Base-by-base conservation (phyloP, 2,797 vertebrate genomes). In the Gambelia wislizenii region DNA sequence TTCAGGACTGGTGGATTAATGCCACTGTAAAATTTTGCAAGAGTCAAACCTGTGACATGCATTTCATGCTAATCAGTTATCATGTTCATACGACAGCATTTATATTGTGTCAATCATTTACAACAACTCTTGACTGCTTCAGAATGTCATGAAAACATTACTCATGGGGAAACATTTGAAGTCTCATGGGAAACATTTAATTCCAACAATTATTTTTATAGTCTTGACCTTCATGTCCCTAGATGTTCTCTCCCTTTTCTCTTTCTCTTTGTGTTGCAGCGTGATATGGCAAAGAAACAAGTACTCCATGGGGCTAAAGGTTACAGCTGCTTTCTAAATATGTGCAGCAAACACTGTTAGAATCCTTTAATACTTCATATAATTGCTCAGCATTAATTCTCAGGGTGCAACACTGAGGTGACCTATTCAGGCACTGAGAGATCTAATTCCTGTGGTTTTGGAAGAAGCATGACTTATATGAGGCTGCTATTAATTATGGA, bases 301-400 rank as follows among this genome's bases (percentile, higher is more conserved):
- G 52, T 25, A 44, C 86, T n/a, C 69, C 89, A 18, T 42, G 0
- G 0, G 80, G 81, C 79, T 79, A 49, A 0, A 10, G 91, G 85
- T 89, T 54, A 89, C 75, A 78, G 83, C 14, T 92, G 80, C 85
- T 13, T 88, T 91, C 91, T 88, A 93, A 95, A 92, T 86, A 93
- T 70, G 6, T 52, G 30, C 0, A 0, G 83, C 67, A 86, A 90
- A 77, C 52, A 88, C 92, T 91, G 92, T 94, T 91, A 93, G 89
- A 88, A 89, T 91, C 56, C 91, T 92, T 95, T 93, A 95, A 94
- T 94, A 92, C 89, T 77, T 81, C 85, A 36, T 92, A 74, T 94
- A 96, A 95, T 94, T 95, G 95, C 93, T 92, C 88, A 77, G 92
- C 90, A 77, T 92, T 93, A 90, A 85, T 69, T 92, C 89, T 91